A percentile compares a stretch with the other conserved stretches of the same genome.
Evolutionary conservation across 1,140 invertebrate genomes (phyloP).

Genomic region (Drosophila cardini): DNA sequence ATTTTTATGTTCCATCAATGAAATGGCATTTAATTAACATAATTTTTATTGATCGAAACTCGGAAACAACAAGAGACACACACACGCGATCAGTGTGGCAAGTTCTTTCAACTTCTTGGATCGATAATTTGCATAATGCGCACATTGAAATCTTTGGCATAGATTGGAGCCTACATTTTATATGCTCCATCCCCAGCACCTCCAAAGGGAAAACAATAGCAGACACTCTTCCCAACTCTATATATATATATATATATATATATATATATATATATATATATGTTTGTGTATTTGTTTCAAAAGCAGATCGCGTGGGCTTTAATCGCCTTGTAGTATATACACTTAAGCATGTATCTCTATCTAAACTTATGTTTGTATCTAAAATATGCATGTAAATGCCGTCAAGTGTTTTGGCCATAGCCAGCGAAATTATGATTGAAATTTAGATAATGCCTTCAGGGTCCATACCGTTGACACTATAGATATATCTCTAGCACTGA

Average conservation of each 20-base stretch:
- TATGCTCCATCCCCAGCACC: not conserved
- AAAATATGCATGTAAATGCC: constrained; percentile 41
- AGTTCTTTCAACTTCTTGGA: constrained; percentile 76
- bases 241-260: no score
- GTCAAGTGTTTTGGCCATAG: constrained; percentile 67
- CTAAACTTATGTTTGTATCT: constrained; percentile 20
- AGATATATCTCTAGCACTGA: constrained; percentile 35
- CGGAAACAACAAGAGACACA: constrained; percentile 41
- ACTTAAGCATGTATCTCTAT: constrained; percentile 3
- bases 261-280: no score
- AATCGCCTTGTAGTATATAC: constrained; percentile 53
- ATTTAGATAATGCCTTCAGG: constrained; percentile 67
- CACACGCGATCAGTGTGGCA: constrained; percentile 52
- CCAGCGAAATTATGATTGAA: constrained; percentile 79
- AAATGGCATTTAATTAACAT: constrained; percentile 83
- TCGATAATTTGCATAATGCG: constrained; percentile 72
- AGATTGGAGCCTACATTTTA: constrained; percentile 37
- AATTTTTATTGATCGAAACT: constrained; percentile 79
- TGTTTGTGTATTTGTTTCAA: not conserved
- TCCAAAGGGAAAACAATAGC: constrained; percentile 40
- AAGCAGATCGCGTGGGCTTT: constrained; percentile 70
- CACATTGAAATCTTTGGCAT: constrained; percentile 65
- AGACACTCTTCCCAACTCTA: not conserved
- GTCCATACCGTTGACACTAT: constrained; percentile 28
- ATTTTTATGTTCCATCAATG: constrained; percentile 83